Percentiles rank a stretch among this genome's conserved stretches.
Evolutionary conservation across 2,888 invertebrate species (phyloP).

Genomic region (Aphidoletes aphidimyza): DNA sequence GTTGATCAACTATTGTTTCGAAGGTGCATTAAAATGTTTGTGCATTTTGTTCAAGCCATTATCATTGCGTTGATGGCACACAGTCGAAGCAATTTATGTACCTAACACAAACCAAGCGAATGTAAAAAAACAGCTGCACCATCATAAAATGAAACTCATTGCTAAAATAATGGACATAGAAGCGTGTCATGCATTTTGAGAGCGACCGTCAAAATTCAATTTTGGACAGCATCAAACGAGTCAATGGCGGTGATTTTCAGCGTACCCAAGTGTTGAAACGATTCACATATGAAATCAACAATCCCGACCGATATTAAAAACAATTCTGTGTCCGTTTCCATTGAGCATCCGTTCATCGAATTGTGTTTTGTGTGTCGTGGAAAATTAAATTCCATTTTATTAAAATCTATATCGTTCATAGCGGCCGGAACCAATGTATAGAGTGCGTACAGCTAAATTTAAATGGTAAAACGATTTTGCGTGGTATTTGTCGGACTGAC

Average conservation of each 20-base stretch:
- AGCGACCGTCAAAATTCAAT: slow-evolving; percentile 19
- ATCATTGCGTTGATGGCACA: background rate
- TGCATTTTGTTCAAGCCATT: slow-evolving; percentile 11
- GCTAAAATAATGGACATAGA: slow-evolving; percentile 13
- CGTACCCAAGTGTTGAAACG: background rate
- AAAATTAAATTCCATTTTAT: slow-evolving; percentile 46
- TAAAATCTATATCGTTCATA: background rate
- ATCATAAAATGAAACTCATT: slow-evolving; percentile 30
- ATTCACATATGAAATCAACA: slow-evolving; percentile 32
- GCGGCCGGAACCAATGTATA: background rate
- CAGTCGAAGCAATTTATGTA: background rate
- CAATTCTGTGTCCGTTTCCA: slow-evolving; percentile 21
- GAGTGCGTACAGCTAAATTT: background rate
- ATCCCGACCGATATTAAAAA: background rate
- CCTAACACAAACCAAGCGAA: background rate
- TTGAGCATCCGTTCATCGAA: background rate
- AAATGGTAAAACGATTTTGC: background rate
- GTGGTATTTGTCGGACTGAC: too few species aligned
- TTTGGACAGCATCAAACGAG: background rate
- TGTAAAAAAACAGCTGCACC: background rate
- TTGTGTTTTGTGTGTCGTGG: background rate
- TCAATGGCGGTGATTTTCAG: background rate
- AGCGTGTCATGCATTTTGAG: slow-evolving; percentile 34
- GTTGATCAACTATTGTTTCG: slow-evolving; percentile 54
- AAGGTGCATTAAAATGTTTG: slow-evolving; percentile 30